phyloP scores from a whole-genome alignment of 2,888 invertebrate genomes.

The Callyntrura guangdongensis region DNA sequence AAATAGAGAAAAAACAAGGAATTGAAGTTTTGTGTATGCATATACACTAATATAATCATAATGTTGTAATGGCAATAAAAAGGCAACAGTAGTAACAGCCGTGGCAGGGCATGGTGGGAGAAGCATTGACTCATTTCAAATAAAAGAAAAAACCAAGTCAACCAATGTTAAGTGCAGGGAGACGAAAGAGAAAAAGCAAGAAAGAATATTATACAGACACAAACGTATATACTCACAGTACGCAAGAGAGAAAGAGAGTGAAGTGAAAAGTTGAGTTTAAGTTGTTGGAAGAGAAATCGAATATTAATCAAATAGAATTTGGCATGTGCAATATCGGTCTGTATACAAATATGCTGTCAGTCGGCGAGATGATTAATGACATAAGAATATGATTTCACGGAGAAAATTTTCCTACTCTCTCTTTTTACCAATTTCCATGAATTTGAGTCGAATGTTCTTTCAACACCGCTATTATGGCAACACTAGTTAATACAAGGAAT shows the following conservation, averaged over 20 bases:
- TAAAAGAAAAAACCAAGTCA: conserved; percentile 72
- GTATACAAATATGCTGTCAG: conserved; percentile 85
- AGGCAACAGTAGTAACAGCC: conserved; percentile 65
- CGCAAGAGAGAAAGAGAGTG: conserved; percentile 64
- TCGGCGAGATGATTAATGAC: conserved; percentile 85
- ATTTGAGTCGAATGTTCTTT: conserved; percentile 69
- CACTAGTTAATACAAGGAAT: conserved; percentile 38
- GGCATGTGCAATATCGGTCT: conserved; percentile 85
- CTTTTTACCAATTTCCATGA: conserved; percentile 83
- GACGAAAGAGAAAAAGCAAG: conserved; percentile 64
- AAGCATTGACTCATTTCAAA: conserved; percentile 67
- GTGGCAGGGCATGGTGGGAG: neutral
- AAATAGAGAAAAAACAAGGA: conserved; percentile 73
- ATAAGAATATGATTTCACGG: conserved; percentile 85
- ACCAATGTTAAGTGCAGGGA: conserved; percentile 69
- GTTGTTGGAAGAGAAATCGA: conserved; percentile 84
- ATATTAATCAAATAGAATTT: conserved; percentile 85
- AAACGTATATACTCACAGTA: no score
- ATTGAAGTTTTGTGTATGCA: conserved; percentile 58
- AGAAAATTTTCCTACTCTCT: conserved; percentile 83
- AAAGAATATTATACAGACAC: neutral
- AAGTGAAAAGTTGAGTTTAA: conserved; percentile 83
- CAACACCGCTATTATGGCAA: conserved; percentile 13
- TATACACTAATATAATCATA: conserved; percentile 72
- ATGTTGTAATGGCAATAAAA: conserved; percentile 72